Evolutionary conservation across 2,113 vertebrate species (phyloP).

Genomic region (Sinocyclocheilus maitianheensis): DNA sequence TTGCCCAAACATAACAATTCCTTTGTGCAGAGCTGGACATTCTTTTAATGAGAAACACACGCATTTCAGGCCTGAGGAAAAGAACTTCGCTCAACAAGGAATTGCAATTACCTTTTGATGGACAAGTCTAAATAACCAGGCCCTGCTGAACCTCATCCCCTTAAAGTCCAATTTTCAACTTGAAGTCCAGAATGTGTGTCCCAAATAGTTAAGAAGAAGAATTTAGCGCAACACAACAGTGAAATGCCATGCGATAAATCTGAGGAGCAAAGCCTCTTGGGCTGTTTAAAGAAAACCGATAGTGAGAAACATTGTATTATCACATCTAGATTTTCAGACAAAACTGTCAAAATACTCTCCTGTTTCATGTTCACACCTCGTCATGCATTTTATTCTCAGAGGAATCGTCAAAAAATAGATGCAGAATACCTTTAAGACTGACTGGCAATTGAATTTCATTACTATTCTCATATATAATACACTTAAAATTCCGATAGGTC

Average conservation of each 20-base stretch:
- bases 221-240: not conserved
- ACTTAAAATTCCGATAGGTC: not conserved
- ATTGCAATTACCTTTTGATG: constrained; percentile 28
- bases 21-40: constrained; percentile 26
- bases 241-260: too few relatives aligned
- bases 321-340: constrained; percentile 33
- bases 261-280: not conserved
- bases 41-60: constrained; percentile 53
- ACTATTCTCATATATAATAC: not conserved
- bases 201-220: not conserved
- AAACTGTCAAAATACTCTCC: constrained; percentile 39
- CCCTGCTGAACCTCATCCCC: not conserved
- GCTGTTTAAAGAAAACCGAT: constrained; percentile 18
- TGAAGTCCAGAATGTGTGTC: not conserved
- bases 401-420: not conserved
- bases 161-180: not conserved
- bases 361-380: not conserved
- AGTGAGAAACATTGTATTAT: constrained; percentile 31
- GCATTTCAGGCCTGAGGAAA: constrained; percentile 37
- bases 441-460: not conserved
- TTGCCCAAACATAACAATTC: constrained; percentile 50
- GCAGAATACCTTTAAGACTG: not conserved
- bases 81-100: not conserved
- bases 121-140: constrained; percentile 15
- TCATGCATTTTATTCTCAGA: not conserved